A percentile compares a stretch with the other conserved stretches of the same genome.
Conservation (phyloP, 2,888 invertebrate genomes). For the Lochmaea crataegi region DNA sequence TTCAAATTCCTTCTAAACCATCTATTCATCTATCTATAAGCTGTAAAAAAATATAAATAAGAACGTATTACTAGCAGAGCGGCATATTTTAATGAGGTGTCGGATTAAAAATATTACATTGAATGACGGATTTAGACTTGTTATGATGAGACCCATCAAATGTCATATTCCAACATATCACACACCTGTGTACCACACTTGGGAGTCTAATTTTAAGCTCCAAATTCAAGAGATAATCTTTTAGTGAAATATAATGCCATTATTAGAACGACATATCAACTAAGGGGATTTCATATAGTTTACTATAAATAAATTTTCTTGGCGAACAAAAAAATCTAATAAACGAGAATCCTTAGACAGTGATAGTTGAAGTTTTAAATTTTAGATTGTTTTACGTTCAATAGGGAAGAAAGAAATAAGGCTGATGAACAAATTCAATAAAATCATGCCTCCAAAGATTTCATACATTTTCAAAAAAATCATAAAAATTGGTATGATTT, state of each 20-base stretch:
- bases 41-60: background rate
- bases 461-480: no score
- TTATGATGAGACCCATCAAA: constrained; percentile 52
- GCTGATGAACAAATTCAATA: no score
- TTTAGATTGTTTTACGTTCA: no score
- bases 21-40: background rate
- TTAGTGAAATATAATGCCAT: constrained; percentile 40
- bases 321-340: no score
- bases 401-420: no score
- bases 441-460: no score
- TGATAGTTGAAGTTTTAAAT: no score
- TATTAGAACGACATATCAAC: constrained; percentile 21
- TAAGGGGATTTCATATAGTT: constrained; percentile 1
- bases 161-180: constrained; percentile 35
- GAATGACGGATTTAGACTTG: constrained; percentile 49
- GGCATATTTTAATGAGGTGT: constrained; percentile 52
- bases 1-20: background rate
- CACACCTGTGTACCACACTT: constrained; percentile 36
- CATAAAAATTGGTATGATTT: no score
- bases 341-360: no score
- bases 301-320: constrained; percentile 20
- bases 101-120: constrained; percentile 54
- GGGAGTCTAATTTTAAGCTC: constrained; percentile 47
- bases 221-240: constrained; percentile 43
- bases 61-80: background rate